Base-by-base conservation (phyloP, 1,140 invertebrate genomes). In the Xylocopa sonorina region DNA sequence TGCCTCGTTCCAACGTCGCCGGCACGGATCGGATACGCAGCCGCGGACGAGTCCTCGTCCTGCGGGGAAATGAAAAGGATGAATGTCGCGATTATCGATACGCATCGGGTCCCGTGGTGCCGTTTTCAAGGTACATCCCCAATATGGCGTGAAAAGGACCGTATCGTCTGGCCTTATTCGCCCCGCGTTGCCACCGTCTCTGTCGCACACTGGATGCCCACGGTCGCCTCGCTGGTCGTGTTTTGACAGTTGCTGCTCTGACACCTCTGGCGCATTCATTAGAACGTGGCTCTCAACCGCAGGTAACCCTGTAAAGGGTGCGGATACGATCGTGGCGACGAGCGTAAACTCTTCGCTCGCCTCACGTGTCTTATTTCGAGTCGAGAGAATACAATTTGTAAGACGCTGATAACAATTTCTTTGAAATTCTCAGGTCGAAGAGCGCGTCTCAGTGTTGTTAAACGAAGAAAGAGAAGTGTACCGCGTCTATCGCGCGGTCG, bases 211-310 rank as follows among this genome's bases (percentile, higher is more conserved):
- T 76, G 58, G 74, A 72, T 71, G 80, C 53, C n/a, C 83, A 85
- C 78, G 74, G 76, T 77, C 67, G 82, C 82, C 82, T 85, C 81
- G 86, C 82, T 84, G 89, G 71, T 87, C 88, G 87, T 93, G 92
- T 93, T 92, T 92, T 93, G 92, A 93, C 92, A 93, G 92, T 93
- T 92, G 92, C 91, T 89, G 91, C 92, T 93, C 89, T 88, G 90
- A 93, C 92, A 93, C 92, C 92, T 92, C 91, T 89, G 89, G 83
- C 87, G 89, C 91, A 89, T 92, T 93, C 91, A 92, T 92, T 92
- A 92, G 81, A 80, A 90, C 91, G 91, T 88, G 91, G 91, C 92
- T 92, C 91, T 91, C 92, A 92, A 68, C 21, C 67, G 9, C 12
- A 38, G 32, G n/a, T 16, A 18, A 9, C 41, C n/a, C 6, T 10